Conservation (phyloP, 2,797 vertebrate species). For the Microctenopoma steveboyesi region DNA sequence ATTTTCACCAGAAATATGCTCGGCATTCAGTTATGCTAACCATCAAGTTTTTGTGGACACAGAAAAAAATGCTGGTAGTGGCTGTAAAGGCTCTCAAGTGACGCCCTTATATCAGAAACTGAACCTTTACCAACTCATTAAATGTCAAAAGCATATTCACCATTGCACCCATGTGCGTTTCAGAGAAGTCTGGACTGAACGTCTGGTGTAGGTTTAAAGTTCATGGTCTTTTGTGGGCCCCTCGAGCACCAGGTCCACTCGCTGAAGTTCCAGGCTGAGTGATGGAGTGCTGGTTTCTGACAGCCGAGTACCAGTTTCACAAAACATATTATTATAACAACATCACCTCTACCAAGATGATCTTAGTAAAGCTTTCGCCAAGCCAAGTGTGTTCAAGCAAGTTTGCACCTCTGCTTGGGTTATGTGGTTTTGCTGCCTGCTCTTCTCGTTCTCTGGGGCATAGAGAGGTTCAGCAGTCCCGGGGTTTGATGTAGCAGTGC, state of each 20-base stretch:
- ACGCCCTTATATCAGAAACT: slow-evolving; percentile 10
- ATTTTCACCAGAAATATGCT: slow-evolving; percentile 32
- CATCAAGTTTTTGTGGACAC: slow-evolving; percentile 11
- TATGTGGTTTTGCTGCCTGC: slow-evolving; percentile 68
- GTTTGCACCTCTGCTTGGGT: slow-evolving; percentile 54
- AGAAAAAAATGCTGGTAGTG: slow-evolving; percentile 7
- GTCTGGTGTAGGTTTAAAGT: slow-evolving; percentile 27
- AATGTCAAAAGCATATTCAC: slow-evolving; percentile 12
- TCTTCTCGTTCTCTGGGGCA: slow-evolving; percentile 69
- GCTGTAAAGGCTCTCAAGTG: slow-evolving; percentile 2
- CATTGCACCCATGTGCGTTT: slow-evolving; percentile 17
- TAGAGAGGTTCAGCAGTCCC: slow-evolving; percentile 52
- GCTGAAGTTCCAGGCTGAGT: slow-evolving; percentile 37
- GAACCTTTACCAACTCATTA: slow-evolving; percentile 19
- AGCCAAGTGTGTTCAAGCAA: slow-evolving; percentile 36
- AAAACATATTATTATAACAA: slow-evolving; percentile 21
- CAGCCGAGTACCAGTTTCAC: slow-evolving; percentile 45
- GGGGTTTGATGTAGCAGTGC: slow-evolving; percentile 58
- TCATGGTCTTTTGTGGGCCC: slow-evolving; percentile 46
- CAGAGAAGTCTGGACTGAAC: slow-evolving; percentile 18
- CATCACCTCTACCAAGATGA: slow-evolving; percentile 55
- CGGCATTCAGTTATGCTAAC: slow-evolving; percentile 8
- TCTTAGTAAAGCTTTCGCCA: slow-evolving; percentile 30
- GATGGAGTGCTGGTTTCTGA: slow-evolving; percentile 53
- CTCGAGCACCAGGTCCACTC: slow-evolving; percentile 49